Evolutionary conservation across 1,140 invertebrate species (phyloP), one percentile per base, ranked within the genome.

Genomic region (Sminthurides bifidus): DNA sequence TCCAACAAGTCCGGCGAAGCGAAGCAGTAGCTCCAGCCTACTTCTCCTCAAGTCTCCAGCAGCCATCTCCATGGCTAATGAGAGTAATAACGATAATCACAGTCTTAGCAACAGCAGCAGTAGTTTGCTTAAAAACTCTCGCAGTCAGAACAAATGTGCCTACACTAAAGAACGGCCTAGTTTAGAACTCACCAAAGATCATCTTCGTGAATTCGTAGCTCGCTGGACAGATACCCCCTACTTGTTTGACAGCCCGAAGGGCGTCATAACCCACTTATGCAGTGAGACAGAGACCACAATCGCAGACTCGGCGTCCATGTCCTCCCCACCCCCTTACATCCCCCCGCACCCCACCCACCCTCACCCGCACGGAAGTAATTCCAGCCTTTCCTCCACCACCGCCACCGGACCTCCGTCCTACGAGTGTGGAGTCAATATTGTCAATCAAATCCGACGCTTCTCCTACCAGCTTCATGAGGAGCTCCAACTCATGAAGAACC

Each of bases 161-260:
- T 52, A 10, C 17, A 52, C 24, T 21, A 19, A 38, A 12, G 56
- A 63, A 26, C 29, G 58, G 3, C 40, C 44, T 19, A 60, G 56
- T 51, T 74, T 88, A 64, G 85, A 87, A 65, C 75, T 83, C 50
- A 79, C 86, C n/a, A 89, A 91, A 73, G 85, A 87, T 66, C 89
- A 90, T 70, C 74, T 91, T 15, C 76, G 80, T 57, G 72, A 81
- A 60, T 89, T 88, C 71, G 86, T 91, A n/a, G 85, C 87, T 64
- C 75, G 85, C 43, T 90, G 86, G 85, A 80, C 83, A 54, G 84
- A 87, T 66, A 87, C 84, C 24, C 85, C 86, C 0, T 88, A 88
- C 66, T 72, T 82, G 17, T 82, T 87, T 64, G 83, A 87, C 63
- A 77, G 78, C 45, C 70, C 77, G 40, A 45, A 55, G 2, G 63